Percentiles rank a stretch among this genome's conserved stretches.
Conservation (phyloP, 1,140 invertebrate species). For the Orius insidiosus region DNA sequence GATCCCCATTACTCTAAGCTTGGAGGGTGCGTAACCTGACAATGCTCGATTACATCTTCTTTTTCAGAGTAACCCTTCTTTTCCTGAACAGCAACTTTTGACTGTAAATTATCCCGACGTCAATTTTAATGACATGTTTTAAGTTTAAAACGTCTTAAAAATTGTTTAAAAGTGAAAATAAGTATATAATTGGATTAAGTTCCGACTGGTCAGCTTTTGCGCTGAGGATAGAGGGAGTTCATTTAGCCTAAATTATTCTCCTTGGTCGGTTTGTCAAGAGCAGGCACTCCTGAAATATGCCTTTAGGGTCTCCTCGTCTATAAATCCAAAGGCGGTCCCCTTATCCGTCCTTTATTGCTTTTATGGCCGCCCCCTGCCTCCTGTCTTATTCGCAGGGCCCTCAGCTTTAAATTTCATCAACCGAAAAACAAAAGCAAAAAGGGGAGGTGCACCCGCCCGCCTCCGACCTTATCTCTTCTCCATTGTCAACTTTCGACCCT, state of each 20-base stretch:
- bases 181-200: background rate
- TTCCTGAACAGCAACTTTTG: no score
- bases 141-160: background rate
- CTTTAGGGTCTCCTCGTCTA: slow-evolving; percentile 14
- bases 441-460: background rate
- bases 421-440: slow-evolving; percentile 19
- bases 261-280: slow-evolving; percentile 9
- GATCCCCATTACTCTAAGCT: slow-evolving; percentile 4
- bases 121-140: background rate
- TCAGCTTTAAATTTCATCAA: slow-evolving; percentile 21
- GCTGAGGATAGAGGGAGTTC: background rate
- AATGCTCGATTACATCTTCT: background rate
- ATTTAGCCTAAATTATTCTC: slow-evolving; percentile 4
- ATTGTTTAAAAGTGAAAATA: background rate
- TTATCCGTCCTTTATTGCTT: slow-evolving; percentile 21
- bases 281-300: slow-evolving; percentile 18
- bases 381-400: slow-evolving; percentile 11
- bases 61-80: background rate
- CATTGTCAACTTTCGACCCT: slow-evolving; percentile 2
- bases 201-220: background rate
- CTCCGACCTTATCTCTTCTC: slow-evolving; percentile 1
- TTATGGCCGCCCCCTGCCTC: slow-evolving; percentile 19
- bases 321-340: slow-evolving; percentile 17
- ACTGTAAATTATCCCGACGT: no score
- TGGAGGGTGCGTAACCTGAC: background rate